Percentiles rank a stretch among this genome's conserved stretches.
These are phyloP conservation scores for Hypercompe scribonia DNA, from an alignment of 2,888 invertebrate genomes.

Conservation along the genomic window DNA sequence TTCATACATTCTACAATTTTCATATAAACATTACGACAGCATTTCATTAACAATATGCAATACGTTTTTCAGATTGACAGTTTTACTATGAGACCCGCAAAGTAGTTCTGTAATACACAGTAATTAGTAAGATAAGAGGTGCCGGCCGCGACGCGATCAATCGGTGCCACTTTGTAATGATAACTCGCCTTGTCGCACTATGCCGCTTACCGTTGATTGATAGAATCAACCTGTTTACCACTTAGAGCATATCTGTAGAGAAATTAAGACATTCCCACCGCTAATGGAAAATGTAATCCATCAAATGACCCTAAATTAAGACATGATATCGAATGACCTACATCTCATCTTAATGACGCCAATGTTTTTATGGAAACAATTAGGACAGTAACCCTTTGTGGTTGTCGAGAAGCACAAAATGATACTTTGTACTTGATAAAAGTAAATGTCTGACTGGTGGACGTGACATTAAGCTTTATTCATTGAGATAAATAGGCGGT, in stretches of 20 bases:
- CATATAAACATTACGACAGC: conserved; percentile 20
- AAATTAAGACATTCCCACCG: conserved; percentile 76
- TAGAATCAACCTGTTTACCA: conserved; percentile 72
- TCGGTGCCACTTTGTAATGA: conserved; percentile 76
- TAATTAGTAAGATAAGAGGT: conserved; percentile 75
- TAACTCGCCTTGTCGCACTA: conserved; percentile 64
- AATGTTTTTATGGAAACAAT: conserved; percentile 70
- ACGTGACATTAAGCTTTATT: conserved; percentile 60
- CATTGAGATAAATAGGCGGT: conserved; percentile 72
- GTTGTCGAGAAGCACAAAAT: conserved; percentile 58
- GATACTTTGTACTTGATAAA: conserved; percentile 54
- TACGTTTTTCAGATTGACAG: conserved; percentile 40
- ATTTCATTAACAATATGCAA: conserved; percentile 18
- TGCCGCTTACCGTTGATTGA: conserved; percentile 69
- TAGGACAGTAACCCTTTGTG: conserved; percentile 57
- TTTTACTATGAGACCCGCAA: conserved; percentile 53
- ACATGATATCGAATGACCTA: conserved; percentile 57
- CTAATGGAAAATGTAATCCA: conserved; percentile 80
- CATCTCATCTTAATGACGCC: conserved; percentile 71
- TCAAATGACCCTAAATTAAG: conserved; percentile 76
- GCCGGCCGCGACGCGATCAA: conserved; percentile 72
- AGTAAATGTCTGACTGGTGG: conserved; percentile 54
- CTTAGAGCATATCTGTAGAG: conserved; percentile 70
- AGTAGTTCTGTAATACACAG: conserved; percentile 54
- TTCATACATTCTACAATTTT: conserved; percentile 33